Evolutionary conservation across 1,140 invertebrate species (phyloP), one percentile per base, ranked within the genome.

Genomic region (Drosophila tristis): DNA sequence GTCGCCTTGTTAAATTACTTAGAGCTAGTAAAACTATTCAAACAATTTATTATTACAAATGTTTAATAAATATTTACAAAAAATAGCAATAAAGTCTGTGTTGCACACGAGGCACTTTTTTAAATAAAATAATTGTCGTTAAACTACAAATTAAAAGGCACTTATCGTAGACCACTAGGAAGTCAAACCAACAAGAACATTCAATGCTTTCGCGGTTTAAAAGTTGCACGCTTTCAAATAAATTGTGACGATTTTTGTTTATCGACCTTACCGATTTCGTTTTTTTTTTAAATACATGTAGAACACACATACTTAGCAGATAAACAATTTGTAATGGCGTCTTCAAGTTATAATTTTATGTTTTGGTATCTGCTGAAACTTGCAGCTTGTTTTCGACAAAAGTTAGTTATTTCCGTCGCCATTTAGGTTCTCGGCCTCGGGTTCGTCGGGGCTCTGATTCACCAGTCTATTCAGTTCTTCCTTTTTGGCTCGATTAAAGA

Each of bases 381-480:
- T 60, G 39, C 53, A 26, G 35, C 35, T 20, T n/a, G 26, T 7
- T 6, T 23, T 20, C 9, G 26, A 0, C 29, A n/a, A 20, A 42
- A 42, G 13, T n/a, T 58, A 56, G 50, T 74, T 53, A 15, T 82
- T 81, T 31, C 60, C 67, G 39, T 61, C 85, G 53, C 80, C 75
- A 54, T 90, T 91, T 8, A 91, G 81, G 63, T 86, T 91, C 62
- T 91, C 84, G 2, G 87, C 84, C 78, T 91, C 91, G 6, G 89
- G 79, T 47, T 91, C 89, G 9, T 59, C 76, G 6, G 91, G 65
- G 54, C 58, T 78, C 60, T 89, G 82, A 7, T 90, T 70, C 6
- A 78, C 80, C 59, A 92, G 49, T 26, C 84, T 74, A 31, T 90
- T 75, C 72, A 92, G 53, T 63, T 92, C 91, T 3, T 92, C 91